phyloP scores from a whole-genome alignment of 2,113 vertebrate species.

The Ceyx cyanopectus region DNA sequence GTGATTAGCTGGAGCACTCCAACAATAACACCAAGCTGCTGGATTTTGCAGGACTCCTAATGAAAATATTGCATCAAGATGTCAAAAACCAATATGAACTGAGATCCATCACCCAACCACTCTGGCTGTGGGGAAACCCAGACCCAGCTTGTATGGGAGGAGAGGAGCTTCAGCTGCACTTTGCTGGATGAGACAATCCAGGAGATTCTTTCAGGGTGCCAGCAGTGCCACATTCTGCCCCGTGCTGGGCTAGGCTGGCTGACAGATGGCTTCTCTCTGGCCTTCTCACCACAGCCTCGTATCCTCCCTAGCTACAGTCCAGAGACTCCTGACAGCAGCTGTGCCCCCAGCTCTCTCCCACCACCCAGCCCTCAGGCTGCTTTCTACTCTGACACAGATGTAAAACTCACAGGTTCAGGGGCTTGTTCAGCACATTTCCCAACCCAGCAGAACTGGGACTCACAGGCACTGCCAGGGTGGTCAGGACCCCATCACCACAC shows the following conservation, averaged over 20 bases:
- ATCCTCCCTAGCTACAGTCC: rapidly evolving
- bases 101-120: not conserved
- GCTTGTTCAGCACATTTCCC: rapidly evolving
- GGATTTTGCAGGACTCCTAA: not conserved
- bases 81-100: not conserved
- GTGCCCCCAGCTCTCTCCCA: not conserved
- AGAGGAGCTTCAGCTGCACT: not conserved
- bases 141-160: not conserved
- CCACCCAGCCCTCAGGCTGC: rapidly evolving
- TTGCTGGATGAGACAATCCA: not conserved
- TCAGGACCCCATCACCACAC: rapidly evolving
- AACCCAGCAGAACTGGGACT: not conserved
- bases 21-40: not conserved
- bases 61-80: not conserved
- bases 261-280: not conserved
- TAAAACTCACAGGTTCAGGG: not conserved
- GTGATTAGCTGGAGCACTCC: not conserved
- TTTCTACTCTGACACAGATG: not conserved
- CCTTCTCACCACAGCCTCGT: not conserved
- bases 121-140: not conserved
- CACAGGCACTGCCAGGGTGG: not conserved
- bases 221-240: not conserved
- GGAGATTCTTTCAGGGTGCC: not conserved
- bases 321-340: rapidly evolving
- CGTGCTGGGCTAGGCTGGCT: not conserved